A percentile compares a stretch with the other conserved stretches of the same genome.
These are phyloP conservation scores for Thomomys bottae DNA, from an alignment of 2,113 vertebrate genomes.

Conservation along the genomic window DNA sequence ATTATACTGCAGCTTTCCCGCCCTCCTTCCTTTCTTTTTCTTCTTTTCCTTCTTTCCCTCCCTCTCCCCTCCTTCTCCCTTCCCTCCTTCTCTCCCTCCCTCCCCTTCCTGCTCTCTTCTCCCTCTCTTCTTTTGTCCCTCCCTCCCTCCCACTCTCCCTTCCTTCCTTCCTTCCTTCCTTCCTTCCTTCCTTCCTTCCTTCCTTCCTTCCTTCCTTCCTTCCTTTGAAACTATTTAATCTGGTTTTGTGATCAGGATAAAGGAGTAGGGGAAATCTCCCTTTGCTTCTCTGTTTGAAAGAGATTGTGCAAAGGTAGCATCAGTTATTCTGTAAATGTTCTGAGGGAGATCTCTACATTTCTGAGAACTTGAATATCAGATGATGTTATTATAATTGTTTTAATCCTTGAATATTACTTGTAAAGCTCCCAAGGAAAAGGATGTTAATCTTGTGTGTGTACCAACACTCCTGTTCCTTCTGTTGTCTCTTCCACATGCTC, in stretches of 20 bases:
- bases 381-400: not conserved
- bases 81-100: no score
- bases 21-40: not conserved
- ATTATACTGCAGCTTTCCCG: not conserved
- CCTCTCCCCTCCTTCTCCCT: no score
- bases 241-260: constrained; percentile 28
- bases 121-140: no score
- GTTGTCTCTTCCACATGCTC: not conserved
- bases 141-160: no score
- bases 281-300: constrained; percentile 26
- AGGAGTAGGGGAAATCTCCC: not conserved
- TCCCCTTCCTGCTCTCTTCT: fast-evolving
- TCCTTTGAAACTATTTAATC: not conserved
- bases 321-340: constrained; percentile 17
- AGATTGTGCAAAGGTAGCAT: not conserved
- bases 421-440: not conserved
- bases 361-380: not conserved
- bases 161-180: not conserved
- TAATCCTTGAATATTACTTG: not conserved
- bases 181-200: no score
- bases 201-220: no score
- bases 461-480: not conserved
- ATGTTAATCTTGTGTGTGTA: not conserved
- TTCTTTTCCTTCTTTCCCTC: no score
- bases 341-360: constrained; percentile 15